phyloP scores from a whole-genome alignment of 2,797 vertebrate genomes.

The Acomys russatus region DNA sequence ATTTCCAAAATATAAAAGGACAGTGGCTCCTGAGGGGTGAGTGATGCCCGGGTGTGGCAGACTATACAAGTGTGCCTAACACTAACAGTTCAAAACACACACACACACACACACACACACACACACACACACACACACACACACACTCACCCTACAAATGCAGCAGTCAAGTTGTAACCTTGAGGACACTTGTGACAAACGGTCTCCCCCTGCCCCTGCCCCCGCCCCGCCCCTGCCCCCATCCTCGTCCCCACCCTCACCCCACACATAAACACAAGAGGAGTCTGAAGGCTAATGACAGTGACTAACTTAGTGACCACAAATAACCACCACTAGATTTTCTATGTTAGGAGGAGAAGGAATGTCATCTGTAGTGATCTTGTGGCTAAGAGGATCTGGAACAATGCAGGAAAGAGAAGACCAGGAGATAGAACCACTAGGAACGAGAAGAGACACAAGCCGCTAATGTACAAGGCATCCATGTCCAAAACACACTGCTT shows the following conservation, averaged over 20 bases:
- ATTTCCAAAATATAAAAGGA: neutral
- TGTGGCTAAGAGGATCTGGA: neutral
- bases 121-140: neutral
- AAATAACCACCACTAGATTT: neutral
- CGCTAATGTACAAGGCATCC: fast-evolving
- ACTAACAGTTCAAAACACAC: neutral
- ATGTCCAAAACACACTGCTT: neutral
- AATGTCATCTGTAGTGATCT: neutral
- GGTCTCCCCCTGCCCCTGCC: fast-evolving
- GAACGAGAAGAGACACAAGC: neutral
- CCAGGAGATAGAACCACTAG: neutral
- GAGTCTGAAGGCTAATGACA: neutral
- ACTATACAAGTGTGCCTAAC: neutral
- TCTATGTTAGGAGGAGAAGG: neutral
- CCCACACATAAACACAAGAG: neutral
- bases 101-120: neutral
- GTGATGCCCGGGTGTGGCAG: neutral
- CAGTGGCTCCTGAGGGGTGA: neutral
- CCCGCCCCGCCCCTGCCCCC: no score
- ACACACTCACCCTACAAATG: neutral
- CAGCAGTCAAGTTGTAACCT: neutral
- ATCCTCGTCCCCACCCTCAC: no score
- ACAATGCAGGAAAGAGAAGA: neutral
- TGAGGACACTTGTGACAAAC: neutral
- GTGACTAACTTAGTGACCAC: neutral